Evolutionary conservation across 2,113 vertebrate genomes (phyloP), one percentile per base, ranked within the genome.

Genomic region (Philantomba maxwellii): DNA sequence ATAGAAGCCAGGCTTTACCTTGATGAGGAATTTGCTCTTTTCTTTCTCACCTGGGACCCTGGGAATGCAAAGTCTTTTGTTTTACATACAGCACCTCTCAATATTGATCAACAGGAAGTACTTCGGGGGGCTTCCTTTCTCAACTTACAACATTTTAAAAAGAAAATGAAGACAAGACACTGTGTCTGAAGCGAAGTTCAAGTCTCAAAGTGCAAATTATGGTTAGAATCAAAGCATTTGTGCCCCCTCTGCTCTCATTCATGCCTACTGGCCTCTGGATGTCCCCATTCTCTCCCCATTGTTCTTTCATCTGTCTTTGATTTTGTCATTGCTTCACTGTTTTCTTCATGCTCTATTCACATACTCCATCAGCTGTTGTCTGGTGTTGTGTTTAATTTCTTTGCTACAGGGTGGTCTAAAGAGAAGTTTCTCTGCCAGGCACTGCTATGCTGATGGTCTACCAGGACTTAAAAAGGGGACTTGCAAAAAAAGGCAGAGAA

Each of bases 61-160:
- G 45, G 11, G 25, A 75, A 36, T 78, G 10, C 5, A 36, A 26
- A 51, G 4, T 92, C 45, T 82, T 53, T 26, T 84, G 49, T 93
- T 91, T 87, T 9, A 55, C 9, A 1, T 49, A 28, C 53, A 39
- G 14, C 33, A 39, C 47, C 92, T 87, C 33, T 57, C 92, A 75
- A 28, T 66, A 26, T n/a, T 0, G 36, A 47, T 53, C 28, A n/a
- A 55, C 17, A 86, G 39, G 51, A 93, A 87, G 62, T 16, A 0
- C 28, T 96, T 62, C 77, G 62, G 36, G 0, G 23, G 36, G 21
- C 57, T 95, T 95, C 25, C 19, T 55, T 78, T 87, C 88, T 96
- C 51, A 83, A 75, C 64, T 70, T 87, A 47, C 39, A 93, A 78
- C 51, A 39, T 83, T 94, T 83, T 14, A 5, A 86, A 82, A 82